Percentiles rank a stretch among this genome's conserved stretches.
Evolutionary conservation across 2,797 vertebrate genomes (phyloP).

Genomic region (Melanotaenia nigrans): DNA sequence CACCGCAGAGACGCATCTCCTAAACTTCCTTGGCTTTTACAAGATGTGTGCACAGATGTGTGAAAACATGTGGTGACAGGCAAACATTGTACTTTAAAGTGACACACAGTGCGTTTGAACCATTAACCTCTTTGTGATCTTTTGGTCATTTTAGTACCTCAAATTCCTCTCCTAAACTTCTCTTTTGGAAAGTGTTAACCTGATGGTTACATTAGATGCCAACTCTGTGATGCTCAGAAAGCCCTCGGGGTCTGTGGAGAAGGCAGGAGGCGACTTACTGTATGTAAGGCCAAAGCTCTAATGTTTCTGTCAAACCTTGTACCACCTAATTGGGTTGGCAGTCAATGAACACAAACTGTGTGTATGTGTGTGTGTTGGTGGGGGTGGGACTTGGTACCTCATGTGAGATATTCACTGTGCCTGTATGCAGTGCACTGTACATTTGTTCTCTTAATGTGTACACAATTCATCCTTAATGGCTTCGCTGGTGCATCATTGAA

Average conservation of each 20-base stretch:
- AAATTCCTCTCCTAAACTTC: conserved; percentile 19
- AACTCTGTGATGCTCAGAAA: conserved; percentile 50
- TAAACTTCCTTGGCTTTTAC: conserved; percentile 21
- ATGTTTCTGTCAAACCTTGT: conserved; percentile 56
- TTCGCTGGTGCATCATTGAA: conserved; percentile 49
- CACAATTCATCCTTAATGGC: conserved; percentile 59
- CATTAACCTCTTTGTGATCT: conserved; percentile 32
- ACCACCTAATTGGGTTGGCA: conserved; percentile 60
- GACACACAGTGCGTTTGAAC: conserved; percentile 19
- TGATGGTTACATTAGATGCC: conserved; percentile 63
- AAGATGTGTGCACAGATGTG: conserved; percentile 27
- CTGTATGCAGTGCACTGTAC: conserved; percentile 40
- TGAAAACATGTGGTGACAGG: conserved; percentile 48
- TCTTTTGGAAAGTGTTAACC: conserved; percentile 37
- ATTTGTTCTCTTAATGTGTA: conserved; percentile 47
- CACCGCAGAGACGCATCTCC: conserved; percentile 12
- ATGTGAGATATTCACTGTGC: conserved; percentile 23
- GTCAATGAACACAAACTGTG: conserved; percentile 32
- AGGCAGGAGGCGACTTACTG: conserved; percentile 55
- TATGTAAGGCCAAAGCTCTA: conserved; percentile 37
- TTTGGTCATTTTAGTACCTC: conserved; percentile 17
- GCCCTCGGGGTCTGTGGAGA: conserved; percentile 61
- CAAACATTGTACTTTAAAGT: conserved; percentile 17
- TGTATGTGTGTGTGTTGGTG: conserved; percentile 24
- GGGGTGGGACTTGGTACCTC: conserved; percentile 14